Conservation (phyloP, 1,140 invertebrate species). For the Drosophila mauritiana region DNA sequence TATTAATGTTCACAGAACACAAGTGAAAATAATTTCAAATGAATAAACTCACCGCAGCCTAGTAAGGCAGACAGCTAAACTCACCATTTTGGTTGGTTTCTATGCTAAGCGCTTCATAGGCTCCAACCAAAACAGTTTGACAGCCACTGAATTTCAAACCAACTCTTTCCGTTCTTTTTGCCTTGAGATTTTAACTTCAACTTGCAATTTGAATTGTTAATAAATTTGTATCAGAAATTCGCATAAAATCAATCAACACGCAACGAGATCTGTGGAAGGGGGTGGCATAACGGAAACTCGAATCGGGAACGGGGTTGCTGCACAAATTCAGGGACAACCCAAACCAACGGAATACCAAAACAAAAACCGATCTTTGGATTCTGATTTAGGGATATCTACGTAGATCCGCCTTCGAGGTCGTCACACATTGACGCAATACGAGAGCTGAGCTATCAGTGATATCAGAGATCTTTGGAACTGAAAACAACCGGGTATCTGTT, state of each 20-base stretch:
- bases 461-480: conserved; percentile 7
- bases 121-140: conserved; percentile 1
- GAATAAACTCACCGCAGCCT: not conserved
- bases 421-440: not conserved
- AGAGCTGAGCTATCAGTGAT: conserved; percentile 3
- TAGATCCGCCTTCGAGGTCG: conserved; percentile 37
- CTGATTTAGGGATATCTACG: conserved; percentile 6
- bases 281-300: conserved; percentile 52
- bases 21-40: too few species aligned
- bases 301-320: conserved; percentile 67
- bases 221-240: conserved; percentile 56
- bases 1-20: too few species aligned
- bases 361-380: conserved; percentile 7
- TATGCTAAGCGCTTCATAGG: not conserved
- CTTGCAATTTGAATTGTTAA: conserved; percentile 73
- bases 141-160: not conserved
- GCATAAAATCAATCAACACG: conserved; percentile 62
- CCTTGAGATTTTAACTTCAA: conserved; percentile 37
- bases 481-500: conserved; percentile 13
- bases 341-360: conserved; percentile 13
- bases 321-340: conserved; percentile 70
- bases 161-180: conserved; percentile 4
- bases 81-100: conserved; percentile 1
- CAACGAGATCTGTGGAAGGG: conserved; percentile 28
- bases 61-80: not conserved